Base-by-base conservation (phyloP, 2,888 invertebrate genomes). In the Ecdyonurus torrentis region DNA sequence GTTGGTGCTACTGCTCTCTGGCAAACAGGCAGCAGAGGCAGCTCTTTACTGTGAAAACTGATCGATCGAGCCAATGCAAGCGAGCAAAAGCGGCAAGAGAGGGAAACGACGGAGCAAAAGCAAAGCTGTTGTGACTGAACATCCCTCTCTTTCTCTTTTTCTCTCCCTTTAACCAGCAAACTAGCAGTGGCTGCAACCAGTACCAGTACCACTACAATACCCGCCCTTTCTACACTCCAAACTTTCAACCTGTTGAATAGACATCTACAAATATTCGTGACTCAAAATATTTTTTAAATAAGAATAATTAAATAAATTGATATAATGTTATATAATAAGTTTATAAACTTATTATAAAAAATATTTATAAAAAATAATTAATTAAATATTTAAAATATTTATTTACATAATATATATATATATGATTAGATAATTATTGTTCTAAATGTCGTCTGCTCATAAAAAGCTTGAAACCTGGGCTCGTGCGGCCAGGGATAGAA, bases 401-500 rank as follows among this genome's bases (percentile, higher is more conserved):
- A n/a, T n/a, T n/a, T n/a, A n/a, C n/a, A n/a, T n/a, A n/a, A n/a
- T n/a, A n/a, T n/a, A n/a, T n/a, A n/a, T n/a, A n/a, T n/a, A n/a
- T n/a, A n/a, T n/a, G n/a, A n/a, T n/a, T n/a, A n/a, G n/a, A n/a
- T n/a, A n/a, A n/a, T n/a, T n/a, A n/a, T n/a, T n/a, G n/a, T n/a
- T n/a, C n/a, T n/a, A n/a, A n/a, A 50, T 50, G 50, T 7, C 50
- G 87, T 83, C 86, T 66, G 85, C 87, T 24, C 87, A 87, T 74
- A 87, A 87, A 73, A 76, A 86, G 66, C 78, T 87, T 58, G 87
- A 87, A 73, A 84, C 86, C 7, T 87, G 87, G 87, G 87, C 87
- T 1, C 77, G 84, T 63, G 85, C 86, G 60, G 87, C 87, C 59
- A 81, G 85, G 70, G 86, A 87, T 71, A 77, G 86, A 59, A 81